These are phyloP conservation scores for Phyllostomus hastatus DNA, from an alignment of 2,113 vertebrate species.

Conservation along the genomic window DNA sequence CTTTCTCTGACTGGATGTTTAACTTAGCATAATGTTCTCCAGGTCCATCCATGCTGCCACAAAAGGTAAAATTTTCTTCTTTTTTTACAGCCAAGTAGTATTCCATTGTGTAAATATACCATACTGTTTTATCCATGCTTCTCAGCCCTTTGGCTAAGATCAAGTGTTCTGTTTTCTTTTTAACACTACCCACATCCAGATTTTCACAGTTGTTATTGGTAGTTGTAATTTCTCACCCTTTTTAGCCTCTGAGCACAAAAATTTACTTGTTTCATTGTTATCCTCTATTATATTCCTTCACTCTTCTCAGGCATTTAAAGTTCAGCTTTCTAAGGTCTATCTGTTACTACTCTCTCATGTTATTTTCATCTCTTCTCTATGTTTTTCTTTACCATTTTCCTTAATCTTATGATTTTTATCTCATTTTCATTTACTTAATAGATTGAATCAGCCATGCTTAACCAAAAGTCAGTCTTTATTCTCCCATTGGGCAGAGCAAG, in stretches of 20 bases:
- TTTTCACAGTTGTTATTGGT: not conserved
- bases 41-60: no score
- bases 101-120: no score
- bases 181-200: not conserved
- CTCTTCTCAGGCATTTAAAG: not conserved
- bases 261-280: not conserved
- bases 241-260: not conserved
- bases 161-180: not conserved
- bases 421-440: not conserved
- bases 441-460: not conserved
- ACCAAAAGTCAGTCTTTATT: not conserved
- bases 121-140: no score
- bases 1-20: no score
- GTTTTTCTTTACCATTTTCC: not conserved
- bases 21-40: no score
- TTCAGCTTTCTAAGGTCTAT: not conserved
- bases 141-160: no score
- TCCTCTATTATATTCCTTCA: not conserved
- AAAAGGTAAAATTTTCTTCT: no score
- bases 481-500: not conserved
- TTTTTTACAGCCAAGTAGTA: no score
- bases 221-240: not conserved
- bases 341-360: not conserved
- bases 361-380: not conserved
- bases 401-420: not conserved